phyloP scores from a whole-genome alignment of 2,113 vertebrate species.

The Actenoides hombroni region DNA sequence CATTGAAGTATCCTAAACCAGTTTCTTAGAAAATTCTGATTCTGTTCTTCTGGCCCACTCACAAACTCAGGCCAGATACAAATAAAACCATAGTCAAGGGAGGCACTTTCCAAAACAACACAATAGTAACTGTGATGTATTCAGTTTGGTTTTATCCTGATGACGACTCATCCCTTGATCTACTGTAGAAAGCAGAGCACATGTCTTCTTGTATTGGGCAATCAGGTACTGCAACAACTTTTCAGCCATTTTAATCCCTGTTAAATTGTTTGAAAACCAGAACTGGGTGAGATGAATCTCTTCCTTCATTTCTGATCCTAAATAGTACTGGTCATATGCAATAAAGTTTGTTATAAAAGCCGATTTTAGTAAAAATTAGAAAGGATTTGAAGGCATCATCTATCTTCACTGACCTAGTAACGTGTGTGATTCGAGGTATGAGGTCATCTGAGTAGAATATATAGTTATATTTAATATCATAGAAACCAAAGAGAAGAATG shows the following conservation, averaged over 20 bases:
- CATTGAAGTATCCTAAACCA: background rate
- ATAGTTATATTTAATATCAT: background rate
- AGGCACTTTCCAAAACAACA: background rate
- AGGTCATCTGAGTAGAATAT: background rate
- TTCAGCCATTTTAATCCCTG: background rate
- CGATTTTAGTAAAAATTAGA: background rate
- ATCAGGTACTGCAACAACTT: background rate
- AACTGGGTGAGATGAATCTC: background rate
- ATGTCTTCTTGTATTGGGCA: background rate
- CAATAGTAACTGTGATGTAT: background rate
- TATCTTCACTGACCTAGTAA: background rate
- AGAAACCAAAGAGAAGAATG: background rate
- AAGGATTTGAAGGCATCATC: background rate
- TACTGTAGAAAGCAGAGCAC: background rate
- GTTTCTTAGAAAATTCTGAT: background rate
- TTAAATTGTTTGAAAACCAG: background rate
- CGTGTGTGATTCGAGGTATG: background rate
- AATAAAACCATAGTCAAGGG: background rate
- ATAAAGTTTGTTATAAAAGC: background rate
- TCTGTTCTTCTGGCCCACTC: background rate
- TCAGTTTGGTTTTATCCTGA: background rate
- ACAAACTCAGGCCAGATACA: background rate
- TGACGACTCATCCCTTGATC: background rate
- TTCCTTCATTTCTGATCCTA: background rate
- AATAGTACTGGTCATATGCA: background rate